Base-by-base conservation (phyloP, 2,113 vertebrate species). In the Neogobius melanostomus region DNA sequence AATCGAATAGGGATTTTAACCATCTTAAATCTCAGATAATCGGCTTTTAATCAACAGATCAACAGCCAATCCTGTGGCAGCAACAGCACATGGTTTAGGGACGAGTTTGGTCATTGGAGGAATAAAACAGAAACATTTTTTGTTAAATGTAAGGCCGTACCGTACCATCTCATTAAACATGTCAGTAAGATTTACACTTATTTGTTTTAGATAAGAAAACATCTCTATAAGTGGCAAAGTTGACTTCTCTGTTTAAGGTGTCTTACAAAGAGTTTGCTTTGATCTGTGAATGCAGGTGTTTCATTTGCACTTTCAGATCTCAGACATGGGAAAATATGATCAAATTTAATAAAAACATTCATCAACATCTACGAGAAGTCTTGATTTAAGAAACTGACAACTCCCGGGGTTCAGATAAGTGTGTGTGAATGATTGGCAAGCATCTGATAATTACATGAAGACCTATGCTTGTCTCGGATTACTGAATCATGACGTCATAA, bases 321-420 rank as follows among this genome's bases (percentile, higher is more conserved):
- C 59, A 45, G 59, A 61, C 42, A 43, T n/a, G 14, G 42, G 9
- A 61, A 61, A 15, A 61, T n/a, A 44, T 61, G 7, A 45, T 44
- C 59, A 45, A n/a, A 45, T n/a, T 15, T n/a, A 61, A 45, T 44
- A 44, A 61, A 57, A 59, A 56, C 10, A 56, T 56, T 56, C 21
- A 56, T 56, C 28, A 59, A 42, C 56, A 59, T 59, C 42, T 61
- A 61, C 36, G 4, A 44, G 59, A 12, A 61, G 59, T 45, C 12
- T n/a, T 15, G 7, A 61, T n/a, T 8, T 44, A 8, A n/a, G n/a
- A 44, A 14, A 45, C 42, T n/a, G 42, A 61, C 14, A 45, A 44
- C 59, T 61, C 42, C 59, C n/a, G 59, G 59, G 59, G 59, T 61
- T 61, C 56, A 59, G 56, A 42, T 42, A 12, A 57, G 21, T 10